A percentile compares a stretch with the other conserved stretches of the same genome.
These are phyloP conservation scores for Adelges cooleyi DNA, from an alignment of 1,140 invertebrate genomes.

Conservation along the genomic window DNA sequence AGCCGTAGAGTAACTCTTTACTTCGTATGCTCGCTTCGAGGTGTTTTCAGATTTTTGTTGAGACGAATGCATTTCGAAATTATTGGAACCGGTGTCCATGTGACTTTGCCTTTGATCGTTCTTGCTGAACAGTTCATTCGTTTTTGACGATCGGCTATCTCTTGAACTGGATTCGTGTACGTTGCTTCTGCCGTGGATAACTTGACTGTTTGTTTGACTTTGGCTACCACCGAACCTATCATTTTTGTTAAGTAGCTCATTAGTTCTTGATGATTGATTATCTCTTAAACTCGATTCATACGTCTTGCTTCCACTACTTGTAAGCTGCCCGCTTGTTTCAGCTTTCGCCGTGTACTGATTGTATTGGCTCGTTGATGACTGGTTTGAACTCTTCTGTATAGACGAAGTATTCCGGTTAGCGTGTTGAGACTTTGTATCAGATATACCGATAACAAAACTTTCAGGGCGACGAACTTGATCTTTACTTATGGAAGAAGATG, in stretches of 20 bases:
- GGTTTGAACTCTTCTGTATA: background rate
- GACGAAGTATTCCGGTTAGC: background rate
- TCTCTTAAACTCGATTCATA: background rate
- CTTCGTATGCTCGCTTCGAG: background rate
- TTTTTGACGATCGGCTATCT: background rate
- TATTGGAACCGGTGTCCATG: background rate
- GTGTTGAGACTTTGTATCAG: background rate
- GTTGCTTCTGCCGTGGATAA: background rate
- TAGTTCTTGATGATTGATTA: background rate
- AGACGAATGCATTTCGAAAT: background rate
- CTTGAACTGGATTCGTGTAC: background rate
- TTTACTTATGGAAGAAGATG: background rate
- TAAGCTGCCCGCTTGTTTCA: no score
- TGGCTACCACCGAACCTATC: background rate
- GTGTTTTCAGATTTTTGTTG: background rate
- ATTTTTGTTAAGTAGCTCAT: background rate
- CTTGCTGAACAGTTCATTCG: background rate
- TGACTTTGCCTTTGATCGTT: background rate
- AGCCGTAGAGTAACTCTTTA: conserved; percentile 1
- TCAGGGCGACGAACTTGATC: background rate
- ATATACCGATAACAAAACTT: background rate
- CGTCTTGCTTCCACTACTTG: background rate
- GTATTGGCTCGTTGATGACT: background rate
- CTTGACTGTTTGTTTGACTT: background rate
- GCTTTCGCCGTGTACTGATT: no score